Evolutionary conservation across 1,140 invertebrate species (phyloP).

Genomic region (Brachionus rotundiformis): DNA sequence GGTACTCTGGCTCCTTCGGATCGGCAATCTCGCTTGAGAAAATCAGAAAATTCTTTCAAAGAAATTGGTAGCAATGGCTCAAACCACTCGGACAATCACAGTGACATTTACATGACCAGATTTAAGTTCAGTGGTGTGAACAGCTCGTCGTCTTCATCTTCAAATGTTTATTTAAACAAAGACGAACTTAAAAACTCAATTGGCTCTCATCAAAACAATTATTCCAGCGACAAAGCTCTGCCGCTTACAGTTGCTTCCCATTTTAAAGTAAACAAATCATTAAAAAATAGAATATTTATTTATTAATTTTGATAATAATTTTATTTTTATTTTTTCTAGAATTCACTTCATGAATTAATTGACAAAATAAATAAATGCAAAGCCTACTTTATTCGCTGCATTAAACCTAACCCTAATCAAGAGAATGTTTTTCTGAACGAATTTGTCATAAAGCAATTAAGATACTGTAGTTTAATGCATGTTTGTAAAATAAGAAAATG

Average conservation of each 20-base stretch:
- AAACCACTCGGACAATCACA: neutral
- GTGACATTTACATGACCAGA: slow-evolving; percentile 24
- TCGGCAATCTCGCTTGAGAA: slow-evolving; percentile 1
- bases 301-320: neutral
- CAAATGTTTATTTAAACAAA: slow-evolving; percentile 26
- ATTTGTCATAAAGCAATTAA: slow-evolving; percentile 77
- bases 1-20: slow-evolving; percentile 40
- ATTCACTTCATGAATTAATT: slow-evolving; percentile 65
- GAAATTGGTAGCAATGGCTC: neutral
- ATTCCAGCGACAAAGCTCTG: slow-evolving; percentile 39
- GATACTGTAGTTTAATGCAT: slow-evolving; percentile 99
- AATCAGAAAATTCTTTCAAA: slow-evolving; percentile 25
- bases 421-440: slow-evolving; percentile 61
- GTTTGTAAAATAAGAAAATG: slow-evolving; percentile 93
- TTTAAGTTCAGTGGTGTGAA: slow-evolving; percentile 16
- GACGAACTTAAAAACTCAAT: slow-evolving; percentile 7
- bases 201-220: neutral
- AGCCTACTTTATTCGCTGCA: slow-evolving; percentile 74
- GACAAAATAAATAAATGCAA: slow-evolving; percentile 73
- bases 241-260: slow-evolving; percentile 48
- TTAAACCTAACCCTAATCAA: slow-evolving; percentile 77
- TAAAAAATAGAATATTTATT: neutral
- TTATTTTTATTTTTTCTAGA: neutral
- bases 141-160: slow-evolving; percentile 14
- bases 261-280: slow-evolving; percentile 24